A percentile compares a stretch with the other conserved stretches of the same genome.
Conservation (phyloP, 2,113 vertebrate species). For the Clarias batrachus region DNA sequence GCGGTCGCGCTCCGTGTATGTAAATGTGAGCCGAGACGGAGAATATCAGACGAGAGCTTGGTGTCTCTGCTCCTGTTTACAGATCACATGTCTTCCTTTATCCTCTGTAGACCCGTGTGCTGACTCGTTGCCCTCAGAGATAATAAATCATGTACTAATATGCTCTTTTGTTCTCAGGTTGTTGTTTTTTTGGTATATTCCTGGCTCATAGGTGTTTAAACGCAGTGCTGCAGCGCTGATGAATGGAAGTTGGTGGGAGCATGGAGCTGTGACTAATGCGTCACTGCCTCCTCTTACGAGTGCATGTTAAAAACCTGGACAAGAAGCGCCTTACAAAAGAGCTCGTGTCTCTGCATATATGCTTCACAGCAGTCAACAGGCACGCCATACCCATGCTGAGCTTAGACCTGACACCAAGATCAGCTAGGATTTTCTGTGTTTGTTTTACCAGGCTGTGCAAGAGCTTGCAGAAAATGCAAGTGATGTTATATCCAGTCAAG, state of each 20-base stretch:
- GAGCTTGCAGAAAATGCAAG: background rate
- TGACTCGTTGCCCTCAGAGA: constrained; percentile 40
- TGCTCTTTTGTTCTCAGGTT: constrained; percentile 24
- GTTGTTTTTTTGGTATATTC: background rate
- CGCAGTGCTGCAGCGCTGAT: constrained; percentile 10
- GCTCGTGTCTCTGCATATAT: constrained; percentile 29
- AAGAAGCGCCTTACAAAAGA: constrained; percentile 19
- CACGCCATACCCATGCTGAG: background rate
- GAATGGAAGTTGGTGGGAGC: constrained; percentile 8
- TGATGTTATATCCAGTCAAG: background rate
- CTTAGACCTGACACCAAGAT: background rate
- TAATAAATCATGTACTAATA: constrained; percentile 52
- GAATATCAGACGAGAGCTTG: constrained; percentile 25
- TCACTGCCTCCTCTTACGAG: constrained; percentile 16
- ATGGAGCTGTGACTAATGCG: constrained; percentile 31
- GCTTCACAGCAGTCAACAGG: background rate
- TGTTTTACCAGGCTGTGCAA: background rate
- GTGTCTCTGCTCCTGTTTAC: constrained; percentile 44
- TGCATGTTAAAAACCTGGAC: constrained; percentile 24
- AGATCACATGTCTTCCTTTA: constrained; percentile 52
- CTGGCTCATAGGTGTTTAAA: constrained; percentile 25
- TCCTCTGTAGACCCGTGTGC: constrained; percentile 52
- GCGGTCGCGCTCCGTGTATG: constrained; percentile 6
- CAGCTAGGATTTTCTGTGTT: constrained; percentile 13
- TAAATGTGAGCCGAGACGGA: constrained; percentile 40